Conservation (phyloP, 2,888 invertebrate genomes). For the Orthonevra nobilis region DNA sequence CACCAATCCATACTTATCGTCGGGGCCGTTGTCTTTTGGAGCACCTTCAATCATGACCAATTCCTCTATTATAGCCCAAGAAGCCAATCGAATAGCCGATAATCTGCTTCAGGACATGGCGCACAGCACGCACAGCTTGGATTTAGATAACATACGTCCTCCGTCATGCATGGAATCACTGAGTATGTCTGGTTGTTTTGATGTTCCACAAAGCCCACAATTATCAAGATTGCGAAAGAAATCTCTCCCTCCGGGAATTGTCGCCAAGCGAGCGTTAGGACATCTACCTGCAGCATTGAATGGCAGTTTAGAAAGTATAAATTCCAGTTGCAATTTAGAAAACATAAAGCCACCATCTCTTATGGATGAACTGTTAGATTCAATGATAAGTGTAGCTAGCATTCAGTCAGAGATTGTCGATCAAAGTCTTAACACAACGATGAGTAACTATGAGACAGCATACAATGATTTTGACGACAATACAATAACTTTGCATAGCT, state of each 20-base stretch:
- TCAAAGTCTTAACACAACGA: conserved; percentile 76
- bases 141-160: conserved; percentile 88
- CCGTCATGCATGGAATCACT: conserved; percentile 89
- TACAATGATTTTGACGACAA: conserved; percentile 80
- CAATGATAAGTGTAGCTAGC: conserved; percentile 91
- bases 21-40: conserved; percentile 80
- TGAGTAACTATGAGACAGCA: conserved; percentile 81
- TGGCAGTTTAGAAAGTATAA: conserved; percentile 84
- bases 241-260: conserved; percentile 85
- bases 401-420: conserved; percentile 90
- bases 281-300: conserved; percentile 78
- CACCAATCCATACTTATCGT: conserved; percentile 67
- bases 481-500: conserved; percentile 82
- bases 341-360: conserved; percentile 91
- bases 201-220: conserved; percentile 75
- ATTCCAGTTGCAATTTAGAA: conserved; percentile 85
- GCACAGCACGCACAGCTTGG: conserved; percentile 84
- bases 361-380: conserved; percentile 88
- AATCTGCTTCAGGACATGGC: conserved; percentile 82
- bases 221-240: conserved; percentile 83
- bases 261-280: conserved; percentile 87
- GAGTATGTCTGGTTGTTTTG: conserved; percentile 82
- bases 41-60: conserved; percentile 84
- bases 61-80: conserved; percentile 87
- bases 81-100: conserved; percentile 86